phyloP scores from a whole-genome alignment of 2,797 vertebrate species.

The Malurus splendens region DNA sequence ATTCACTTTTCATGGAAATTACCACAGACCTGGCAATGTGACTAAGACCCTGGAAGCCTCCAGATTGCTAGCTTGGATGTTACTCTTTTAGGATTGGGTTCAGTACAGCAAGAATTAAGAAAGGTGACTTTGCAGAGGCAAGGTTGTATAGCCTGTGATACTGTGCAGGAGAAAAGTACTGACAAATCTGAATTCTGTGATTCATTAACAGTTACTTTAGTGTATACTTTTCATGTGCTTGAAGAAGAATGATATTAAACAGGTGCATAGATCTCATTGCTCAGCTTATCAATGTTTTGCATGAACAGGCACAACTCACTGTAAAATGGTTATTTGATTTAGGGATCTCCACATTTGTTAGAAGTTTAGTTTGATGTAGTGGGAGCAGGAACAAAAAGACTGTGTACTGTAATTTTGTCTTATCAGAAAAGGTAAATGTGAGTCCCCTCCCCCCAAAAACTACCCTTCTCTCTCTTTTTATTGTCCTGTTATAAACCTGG shows the following conservation, averaged over 20 bases:
- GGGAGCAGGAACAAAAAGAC: neutral
- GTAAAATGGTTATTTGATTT: neutral
- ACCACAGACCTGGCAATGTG: neutral
- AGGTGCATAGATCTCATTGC: neutral
- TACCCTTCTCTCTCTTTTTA: neutral
- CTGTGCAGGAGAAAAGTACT: neutral
- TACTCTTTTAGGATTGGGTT: neutral
- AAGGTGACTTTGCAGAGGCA: neutral
- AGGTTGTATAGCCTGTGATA: neutral
- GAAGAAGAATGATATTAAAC: neutral
- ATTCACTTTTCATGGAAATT: neutral
- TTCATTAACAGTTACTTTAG: neutral
- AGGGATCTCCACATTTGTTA: neutral
- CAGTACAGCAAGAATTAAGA: neutral
- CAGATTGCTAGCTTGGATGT: neutral
- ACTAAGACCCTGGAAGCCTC: neutral
- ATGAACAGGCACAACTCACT: neutral
- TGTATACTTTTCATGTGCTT: neutral
- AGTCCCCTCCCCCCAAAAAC: rapidly evolving
- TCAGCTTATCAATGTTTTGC: neutral
- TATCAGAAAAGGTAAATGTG: neutral
- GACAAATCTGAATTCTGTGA: neutral
- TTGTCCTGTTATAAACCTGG: neutral
- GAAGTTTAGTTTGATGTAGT: neutral
- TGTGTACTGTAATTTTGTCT: neutral